Evolutionary conservation across 2,888 invertebrate species (phyloP).

Genomic region (Chesias legatella): DNA sequence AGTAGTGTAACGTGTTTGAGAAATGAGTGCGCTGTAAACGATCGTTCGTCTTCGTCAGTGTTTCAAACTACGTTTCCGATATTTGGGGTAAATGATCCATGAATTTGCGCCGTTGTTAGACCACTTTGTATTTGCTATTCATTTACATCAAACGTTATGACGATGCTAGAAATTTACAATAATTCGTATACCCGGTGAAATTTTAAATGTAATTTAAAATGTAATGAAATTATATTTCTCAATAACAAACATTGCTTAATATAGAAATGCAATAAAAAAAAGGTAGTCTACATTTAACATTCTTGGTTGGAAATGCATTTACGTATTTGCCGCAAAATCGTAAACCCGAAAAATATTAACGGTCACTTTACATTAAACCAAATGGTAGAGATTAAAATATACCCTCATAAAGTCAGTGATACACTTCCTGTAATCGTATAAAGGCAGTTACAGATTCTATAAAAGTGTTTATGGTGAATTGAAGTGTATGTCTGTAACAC

Average conservation of each 20-base stretch:
- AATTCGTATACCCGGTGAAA: too few species aligned
- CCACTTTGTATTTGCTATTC: too few species aligned
- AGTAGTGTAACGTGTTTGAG: too few species aligned
- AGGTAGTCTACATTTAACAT: too few species aligned
- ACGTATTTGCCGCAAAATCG: background rate
- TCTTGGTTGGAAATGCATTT: too few species aligned
- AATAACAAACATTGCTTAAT: too few species aligned
- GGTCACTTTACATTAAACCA: background rate
- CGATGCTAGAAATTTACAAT: too few species aligned
- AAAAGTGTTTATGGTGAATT: background rate
- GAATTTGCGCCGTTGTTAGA: background rate
- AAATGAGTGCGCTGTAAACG: constrained; percentile 13
- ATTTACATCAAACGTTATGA: too few species aligned
- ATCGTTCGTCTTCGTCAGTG: constrained; percentile 36
- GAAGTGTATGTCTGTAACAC: background rate
- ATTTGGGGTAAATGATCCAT: constrained; percentile 1
- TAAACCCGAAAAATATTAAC: background rate
- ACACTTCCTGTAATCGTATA: background rate
- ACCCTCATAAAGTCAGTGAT: constrained; percentile 1
- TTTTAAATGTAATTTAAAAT: too few species aligned
- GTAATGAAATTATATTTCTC: too few species aligned
- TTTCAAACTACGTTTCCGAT: constrained; percentile 26
- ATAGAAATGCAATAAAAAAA: too few species aligned
- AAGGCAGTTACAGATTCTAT: background rate
- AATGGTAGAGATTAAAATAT: constrained; percentile 1